A percentile compares a stretch with the other conserved stretches of the same genome.
Conservation (phyloP, 2,888 invertebrate species). For the Catocala sponsa region DNA sequence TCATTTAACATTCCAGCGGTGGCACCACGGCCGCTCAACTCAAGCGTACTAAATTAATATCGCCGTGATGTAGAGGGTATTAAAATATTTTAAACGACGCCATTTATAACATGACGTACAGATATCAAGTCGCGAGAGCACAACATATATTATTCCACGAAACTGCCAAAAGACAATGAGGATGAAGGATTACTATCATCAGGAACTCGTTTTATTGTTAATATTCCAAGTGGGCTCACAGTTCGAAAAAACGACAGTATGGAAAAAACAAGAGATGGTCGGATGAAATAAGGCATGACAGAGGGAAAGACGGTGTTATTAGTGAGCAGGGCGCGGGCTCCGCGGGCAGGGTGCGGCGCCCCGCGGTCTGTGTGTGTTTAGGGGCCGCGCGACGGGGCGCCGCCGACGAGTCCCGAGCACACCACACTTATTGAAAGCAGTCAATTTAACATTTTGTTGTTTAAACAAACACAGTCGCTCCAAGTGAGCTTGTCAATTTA, state of each 20-base stretch:
- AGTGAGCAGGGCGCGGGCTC: conserved; percentile 73
- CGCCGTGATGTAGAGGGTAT: conserved; percentile 85
- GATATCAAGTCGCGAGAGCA: conserved; percentile 83
- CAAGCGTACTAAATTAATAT: conserved; percentile 87
- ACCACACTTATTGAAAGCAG: conserved; percentile 81
- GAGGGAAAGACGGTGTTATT: conserved; percentile 85
- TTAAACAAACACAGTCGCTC: conserved; percentile 76
- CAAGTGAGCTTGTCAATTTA: conserved; percentile 67
- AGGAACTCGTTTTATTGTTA: conserved; percentile 83
- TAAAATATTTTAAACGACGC: conserved; percentile 88
- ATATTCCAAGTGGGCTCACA: conserved; percentile 74
- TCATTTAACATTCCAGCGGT: conserved; percentile 86
- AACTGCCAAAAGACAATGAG: conserved; percentile 88
- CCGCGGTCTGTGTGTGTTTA: conserved; percentile 88
- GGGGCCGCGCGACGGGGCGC: conserved; percentile 73
- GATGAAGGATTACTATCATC: conserved; percentile 88
- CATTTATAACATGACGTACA: conserved; percentile 86
- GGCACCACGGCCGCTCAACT: conserved; percentile 82
- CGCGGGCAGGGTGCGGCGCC: conserved; percentile 78
- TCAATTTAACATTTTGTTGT: conserved; percentile 82
- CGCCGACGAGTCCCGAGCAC: conserved; percentile 51
- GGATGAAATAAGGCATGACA: conserved; percentile 84
- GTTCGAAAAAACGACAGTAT: conserved; percentile 74
- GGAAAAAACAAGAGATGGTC: conserved; percentile 81
- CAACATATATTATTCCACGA: conserved; percentile 86